phyloP scores from a whole-genome alignment of 1,140 invertebrate species.

The Danaus melanippus region DNA sequence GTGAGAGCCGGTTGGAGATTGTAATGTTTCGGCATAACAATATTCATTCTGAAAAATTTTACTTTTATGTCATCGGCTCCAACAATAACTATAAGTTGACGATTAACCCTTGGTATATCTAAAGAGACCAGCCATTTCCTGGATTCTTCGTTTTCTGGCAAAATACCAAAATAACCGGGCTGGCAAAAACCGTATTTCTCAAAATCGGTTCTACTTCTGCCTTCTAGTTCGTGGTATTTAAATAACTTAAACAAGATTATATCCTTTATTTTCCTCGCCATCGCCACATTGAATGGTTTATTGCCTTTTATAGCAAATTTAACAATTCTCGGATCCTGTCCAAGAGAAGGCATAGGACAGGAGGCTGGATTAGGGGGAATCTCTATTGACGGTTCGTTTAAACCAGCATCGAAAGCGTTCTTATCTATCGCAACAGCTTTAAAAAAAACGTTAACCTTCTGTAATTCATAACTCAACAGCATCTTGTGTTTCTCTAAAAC shows the following conservation, averaged over 20 bases:
- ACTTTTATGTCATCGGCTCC: constrained; percentile 32
- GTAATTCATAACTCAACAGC: constrained; percentile 55
- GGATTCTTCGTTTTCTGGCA: constrained; percentile 50
- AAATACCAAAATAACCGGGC: constrained; percentile 42
- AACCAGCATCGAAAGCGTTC: constrained; percentile 48
- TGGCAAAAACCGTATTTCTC: constrained; percentile 44
- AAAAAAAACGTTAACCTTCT: constrained; percentile 54
- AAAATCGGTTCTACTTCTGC: constrained; percentile 42
- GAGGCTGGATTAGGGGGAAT: constrained; percentile 18
- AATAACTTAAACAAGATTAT: constrained; percentile 43
- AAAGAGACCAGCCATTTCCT: constrained; percentile 36
- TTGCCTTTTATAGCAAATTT: constrained; percentile 42
- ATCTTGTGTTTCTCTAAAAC: constrained; percentile 46
- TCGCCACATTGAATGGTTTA: constrained; percentile 29
- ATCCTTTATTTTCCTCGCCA: constrained; percentile 50
- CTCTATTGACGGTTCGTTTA: constrained; percentile 32
- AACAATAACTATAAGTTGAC: constrained; percentile 29
- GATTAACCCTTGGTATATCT: constrained; percentile 35
- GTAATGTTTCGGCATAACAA: constrained; percentile 25
- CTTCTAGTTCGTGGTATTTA: constrained; percentile 39
- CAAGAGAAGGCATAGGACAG: constrained; percentile 36
- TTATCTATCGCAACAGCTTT: constrained; percentile 57
- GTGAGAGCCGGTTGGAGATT: constrained; percentile 15
- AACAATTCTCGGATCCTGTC: constrained; percentile 27
- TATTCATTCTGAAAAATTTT: constrained; percentile 35